Base-by-base conservation (phyloP, 2,888 invertebrate genomes). In the Metallyticus violacea region DNA sequence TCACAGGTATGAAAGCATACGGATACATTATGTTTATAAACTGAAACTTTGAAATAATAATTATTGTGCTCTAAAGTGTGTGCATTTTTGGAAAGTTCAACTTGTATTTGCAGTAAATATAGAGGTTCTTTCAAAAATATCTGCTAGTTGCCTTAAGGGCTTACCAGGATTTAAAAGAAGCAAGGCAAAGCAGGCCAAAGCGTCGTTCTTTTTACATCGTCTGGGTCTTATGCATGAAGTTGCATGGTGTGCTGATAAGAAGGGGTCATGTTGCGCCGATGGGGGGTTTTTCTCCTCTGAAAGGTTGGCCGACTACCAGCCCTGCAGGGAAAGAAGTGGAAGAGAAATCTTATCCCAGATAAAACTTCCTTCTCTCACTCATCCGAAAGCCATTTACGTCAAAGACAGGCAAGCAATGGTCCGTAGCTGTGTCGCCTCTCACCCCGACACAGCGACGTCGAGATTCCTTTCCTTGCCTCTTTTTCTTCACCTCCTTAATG, bases 331-430 rank as follows among this genome's bases (percentile, higher is more conserved):
- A n/a, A n/a, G n/a, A n/a, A 15, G 40, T 7, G 15, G 28, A 27
- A 77, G 27, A 76, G 77, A 84, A 77, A 77, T 26, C 85, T 27
- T 78, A 30, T 26, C 30, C 79, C 28, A 85, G 85, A 85, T 85
- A 85, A 85, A 85, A 80, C 25, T 85, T 76, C 62, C 62, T 40
- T 85, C 85, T 22, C 81, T 87, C 85, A 82, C 29, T 87, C 87
- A 85, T 85, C 78, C 77, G 30, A 78, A 87, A 87, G 86, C 85
- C 85, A 85, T 87, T 87, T 87, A 81, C 82, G 87, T 87, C 87
- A 87, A 30, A 87, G 81, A 77, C 87, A 87, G 87, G 40, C 77
- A 79, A 30, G 25, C 40, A 62, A 40, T n/a, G 62, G 25, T 26
- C 82, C 81, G n/a, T 30, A 2, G 81, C 81, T 81, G 81, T 22